Evolutionary conservation across 2,888 invertebrate genomes (phyloP).

Genomic region (Baronia brevicornis): DNA sequence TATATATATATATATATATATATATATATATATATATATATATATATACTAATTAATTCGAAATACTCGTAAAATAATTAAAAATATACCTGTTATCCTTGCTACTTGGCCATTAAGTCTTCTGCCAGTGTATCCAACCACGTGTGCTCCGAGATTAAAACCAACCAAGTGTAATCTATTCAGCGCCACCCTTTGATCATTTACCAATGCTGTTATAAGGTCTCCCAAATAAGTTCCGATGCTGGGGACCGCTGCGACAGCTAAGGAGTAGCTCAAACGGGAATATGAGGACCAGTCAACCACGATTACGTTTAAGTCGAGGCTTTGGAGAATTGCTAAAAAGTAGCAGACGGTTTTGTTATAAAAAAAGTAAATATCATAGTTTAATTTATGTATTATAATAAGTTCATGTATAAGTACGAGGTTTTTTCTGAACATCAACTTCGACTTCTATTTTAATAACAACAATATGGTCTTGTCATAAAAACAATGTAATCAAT

Average conservation of each 20-base stretch:
- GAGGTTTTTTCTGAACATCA: too few relatives aligned
- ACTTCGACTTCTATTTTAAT: too few relatives aligned
- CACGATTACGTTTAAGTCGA: slow-evolving; percentile 36
- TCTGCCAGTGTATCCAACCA: slow-evolving; percentile 40
- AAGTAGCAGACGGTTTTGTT: too few relatives aligned
- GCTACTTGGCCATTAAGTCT: slow-evolving; percentile 24
- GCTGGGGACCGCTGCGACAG: slow-evolving; percentile 29
- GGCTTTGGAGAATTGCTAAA: slow-evolving; percentile 28
- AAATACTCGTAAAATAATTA: too few relatives aligned
- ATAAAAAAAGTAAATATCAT: too few relatives aligned
- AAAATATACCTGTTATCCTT: slow-evolving; percentile 46
- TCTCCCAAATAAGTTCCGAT: slow-evolving; percentile 29
- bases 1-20: too few relatives aligned
- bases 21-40: not conserved
- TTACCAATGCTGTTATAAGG: slow-evolving; percentile 24
- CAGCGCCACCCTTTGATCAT: slow-evolving; percentile 15
- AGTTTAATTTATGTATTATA: not conserved
- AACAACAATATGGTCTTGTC: too few relatives aligned
- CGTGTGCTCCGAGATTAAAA: slow-evolving; percentile 48
- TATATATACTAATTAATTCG: not conserved
- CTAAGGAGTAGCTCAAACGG: slow-evolving; percentile 29
- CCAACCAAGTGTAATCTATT: slow-evolving; percentile 39
- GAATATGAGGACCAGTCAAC: slow-evolving; percentile 44
- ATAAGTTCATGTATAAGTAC: too few relatives aligned
- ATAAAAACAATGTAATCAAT: too few relatives aligned